phyloP scores from a whole-genome alignment of 2,797 vertebrate genomes.

The Trichosurus vulpecula region DNA sequence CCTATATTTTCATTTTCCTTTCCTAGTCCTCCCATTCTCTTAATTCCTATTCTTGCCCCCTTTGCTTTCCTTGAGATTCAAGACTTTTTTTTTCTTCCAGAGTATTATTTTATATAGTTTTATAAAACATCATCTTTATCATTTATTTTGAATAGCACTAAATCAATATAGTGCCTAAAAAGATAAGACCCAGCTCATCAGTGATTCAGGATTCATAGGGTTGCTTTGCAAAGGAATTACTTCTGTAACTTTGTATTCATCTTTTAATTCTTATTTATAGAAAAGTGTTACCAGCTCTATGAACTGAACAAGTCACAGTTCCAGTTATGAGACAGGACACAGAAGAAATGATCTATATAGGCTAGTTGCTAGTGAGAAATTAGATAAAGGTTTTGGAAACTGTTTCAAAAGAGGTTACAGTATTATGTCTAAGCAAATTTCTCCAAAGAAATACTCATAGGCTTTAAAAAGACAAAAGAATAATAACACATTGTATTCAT shows the following conservation, averaged over 20 bases:
- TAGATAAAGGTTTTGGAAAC: not conserved
- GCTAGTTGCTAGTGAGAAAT: not conserved
- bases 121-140: not conserved
- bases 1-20: not conserved
- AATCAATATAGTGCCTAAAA: not conserved
- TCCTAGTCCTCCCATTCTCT: not conserved
- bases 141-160: not conserved
- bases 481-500: not conserved
- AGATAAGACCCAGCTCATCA: not conserved
- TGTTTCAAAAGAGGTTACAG: not conserved
- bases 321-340: not conserved
- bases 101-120: not conserved
- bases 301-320: not conserved
- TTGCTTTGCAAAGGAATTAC: not conserved
- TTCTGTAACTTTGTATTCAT: not conserved
- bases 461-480: conserved; percentile 22
- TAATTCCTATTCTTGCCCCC: not conserved
- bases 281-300: not conserved
- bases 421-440: conserved; percentile 14
- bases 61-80: not conserved
- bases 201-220: not conserved
- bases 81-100: not conserved
- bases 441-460: conserved; percentile 15
- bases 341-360: not conserved
- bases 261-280: not conserved